phyloP scores from a whole-genome alignment of 2,888 invertebrate genomes.

The Pseudococcus jackbeardsleyi region DNA sequence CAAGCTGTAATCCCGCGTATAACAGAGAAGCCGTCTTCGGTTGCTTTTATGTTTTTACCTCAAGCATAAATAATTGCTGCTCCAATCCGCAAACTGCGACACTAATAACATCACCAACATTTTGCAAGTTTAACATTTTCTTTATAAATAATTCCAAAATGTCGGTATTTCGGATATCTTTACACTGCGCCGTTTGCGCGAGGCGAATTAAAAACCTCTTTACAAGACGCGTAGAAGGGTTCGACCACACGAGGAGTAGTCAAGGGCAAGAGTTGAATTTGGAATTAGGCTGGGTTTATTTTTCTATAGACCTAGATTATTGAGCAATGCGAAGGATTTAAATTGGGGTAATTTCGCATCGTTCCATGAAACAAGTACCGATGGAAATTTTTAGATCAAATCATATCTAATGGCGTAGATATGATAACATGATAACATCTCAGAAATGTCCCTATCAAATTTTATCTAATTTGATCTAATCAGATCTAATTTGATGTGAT shows the following conservation, averaged over 20 bases:
- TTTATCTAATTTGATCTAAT: no score
- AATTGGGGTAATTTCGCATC: no score
- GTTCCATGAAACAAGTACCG: no score
- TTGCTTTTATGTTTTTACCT: constrained; percentile 58
- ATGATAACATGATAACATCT: no score
- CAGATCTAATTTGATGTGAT: no score
- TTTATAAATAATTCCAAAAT: constrained; percentile 46
- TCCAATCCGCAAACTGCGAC: constrained; percentile 60
- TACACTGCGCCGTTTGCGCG: not conserved
- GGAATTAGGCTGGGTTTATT: no score
- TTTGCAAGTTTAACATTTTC: constrained; percentile 48
- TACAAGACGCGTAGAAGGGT: not conserved
- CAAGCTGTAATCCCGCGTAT: constrained; percentile 59
- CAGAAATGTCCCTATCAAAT: no score
- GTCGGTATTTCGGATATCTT: constrained; percentile 34
- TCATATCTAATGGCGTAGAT: no score
- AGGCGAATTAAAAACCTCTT: not conserved
- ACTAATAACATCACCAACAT: constrained; percentile 44
- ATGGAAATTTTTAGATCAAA: no score
- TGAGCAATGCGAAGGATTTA: no score
- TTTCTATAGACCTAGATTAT: no score
- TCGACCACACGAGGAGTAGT: not conserved
- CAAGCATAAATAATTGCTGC: constrained; percentile 60
- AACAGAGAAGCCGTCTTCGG: constrained; percentile 61
- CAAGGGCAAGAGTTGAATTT: no score